Conservation (phyloP, 2,888 invertebrate species). For the Epistrophe grossulariae region DNA sequence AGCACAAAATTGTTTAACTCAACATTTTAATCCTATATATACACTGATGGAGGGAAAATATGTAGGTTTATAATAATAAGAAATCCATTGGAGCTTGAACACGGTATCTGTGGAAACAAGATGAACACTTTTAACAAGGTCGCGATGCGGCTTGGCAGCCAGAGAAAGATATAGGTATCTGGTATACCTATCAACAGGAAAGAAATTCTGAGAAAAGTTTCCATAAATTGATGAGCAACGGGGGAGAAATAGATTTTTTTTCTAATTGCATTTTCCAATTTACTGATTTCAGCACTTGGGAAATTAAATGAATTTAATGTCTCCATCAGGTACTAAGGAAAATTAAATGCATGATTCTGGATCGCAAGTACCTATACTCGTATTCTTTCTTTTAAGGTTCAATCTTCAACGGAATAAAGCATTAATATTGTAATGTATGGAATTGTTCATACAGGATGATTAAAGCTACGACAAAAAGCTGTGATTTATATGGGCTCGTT, state of each 20-base stretch:
- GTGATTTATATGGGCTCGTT: too few relatives aligned
- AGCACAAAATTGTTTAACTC: not conserved
- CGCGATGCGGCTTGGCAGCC: too few relatives aligned
- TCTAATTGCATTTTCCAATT: slow-evolving; percentile 56
- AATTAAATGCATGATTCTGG: not conserved
- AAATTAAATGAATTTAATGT: slow-evolving; percentile 38
- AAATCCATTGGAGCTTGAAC: not conserved
- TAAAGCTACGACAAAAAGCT: too few relatives aligned
- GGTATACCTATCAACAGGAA: too few relatives aligned
- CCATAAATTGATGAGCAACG: slow-evolving; percentile 45
- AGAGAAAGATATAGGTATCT: too few relatives aligned
- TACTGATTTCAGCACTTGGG: slow-evolving; percentile 41
- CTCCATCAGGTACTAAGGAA: not conserved
- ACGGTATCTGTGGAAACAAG: not conserved
- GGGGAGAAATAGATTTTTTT: slow-evolving; percentile 44
- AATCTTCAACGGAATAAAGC: too few relatives aligned
- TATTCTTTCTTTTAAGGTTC: too few relatives aligned
- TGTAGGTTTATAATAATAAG: not conserved
- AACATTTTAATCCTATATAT: not conserved
- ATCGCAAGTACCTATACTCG: too few relatives aligned
- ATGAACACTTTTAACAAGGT: not conserved
- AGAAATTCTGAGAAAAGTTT: not conserved
- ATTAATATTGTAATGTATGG: not conserved
- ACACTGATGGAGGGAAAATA: not conserved
- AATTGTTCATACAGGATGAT: not conserved